Percentiles rank a stretch among this genome's conserved stretches.
phyloP scores from a whole-genome alignment of 1,140 invertebrate species.

The Dysdera silvatica region DNA sequence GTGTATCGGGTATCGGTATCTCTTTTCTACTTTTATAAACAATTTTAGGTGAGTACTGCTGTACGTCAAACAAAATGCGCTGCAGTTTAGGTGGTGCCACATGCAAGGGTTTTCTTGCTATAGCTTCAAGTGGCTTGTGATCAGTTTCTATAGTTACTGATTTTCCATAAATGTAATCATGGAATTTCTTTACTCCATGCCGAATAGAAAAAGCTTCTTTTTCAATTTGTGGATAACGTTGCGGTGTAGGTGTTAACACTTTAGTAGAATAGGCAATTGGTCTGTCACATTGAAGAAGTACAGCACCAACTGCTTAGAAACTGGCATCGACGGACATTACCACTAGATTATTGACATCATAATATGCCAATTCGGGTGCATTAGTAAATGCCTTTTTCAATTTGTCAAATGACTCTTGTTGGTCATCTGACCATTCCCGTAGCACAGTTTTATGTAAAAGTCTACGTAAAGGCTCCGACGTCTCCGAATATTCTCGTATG shows the following conservation, averaged over 20 bases:
- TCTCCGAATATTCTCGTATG: background rate
- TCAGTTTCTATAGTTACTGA: constrained; percentile 6
- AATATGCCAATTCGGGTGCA: constrained; percentile 30
- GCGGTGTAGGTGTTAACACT: constrained; percentile 39
- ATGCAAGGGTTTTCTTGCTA: constrained; percentile 31
- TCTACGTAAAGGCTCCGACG: background rate
- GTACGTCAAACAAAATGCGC: constrained; percentile 31
- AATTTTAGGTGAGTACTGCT: constrained; percentile 25
- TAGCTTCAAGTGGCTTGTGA: constrained; percentile 33
- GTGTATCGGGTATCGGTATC: constrained; percentile 16
- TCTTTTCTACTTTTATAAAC: constrained; percentile 21
- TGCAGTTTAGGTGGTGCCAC: constrained; percentile 32
- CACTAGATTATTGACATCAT: constrained; percentile 36
- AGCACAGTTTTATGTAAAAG: background rate
- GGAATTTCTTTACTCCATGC: constrained; percentile 41
- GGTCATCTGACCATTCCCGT: background rate
- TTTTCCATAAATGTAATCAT: background rate
- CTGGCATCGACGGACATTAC: constrained; percentile 42
- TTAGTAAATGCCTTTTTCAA: background rate
- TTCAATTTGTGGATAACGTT: constrained; percentile 45
- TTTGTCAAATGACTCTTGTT: background rate
- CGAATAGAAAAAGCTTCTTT: constrained; percentile 44
- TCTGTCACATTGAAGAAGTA: constrained; percentile 42
- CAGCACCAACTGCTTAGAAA: constrained; percentile 38
- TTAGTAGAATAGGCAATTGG: constrained; percentile 43